These are phyloP conservation scores for Lamellibrachia satsuma DNA, from an alignment of 2,888 invertebrate species.

Conservation along the genomic window DNA sequence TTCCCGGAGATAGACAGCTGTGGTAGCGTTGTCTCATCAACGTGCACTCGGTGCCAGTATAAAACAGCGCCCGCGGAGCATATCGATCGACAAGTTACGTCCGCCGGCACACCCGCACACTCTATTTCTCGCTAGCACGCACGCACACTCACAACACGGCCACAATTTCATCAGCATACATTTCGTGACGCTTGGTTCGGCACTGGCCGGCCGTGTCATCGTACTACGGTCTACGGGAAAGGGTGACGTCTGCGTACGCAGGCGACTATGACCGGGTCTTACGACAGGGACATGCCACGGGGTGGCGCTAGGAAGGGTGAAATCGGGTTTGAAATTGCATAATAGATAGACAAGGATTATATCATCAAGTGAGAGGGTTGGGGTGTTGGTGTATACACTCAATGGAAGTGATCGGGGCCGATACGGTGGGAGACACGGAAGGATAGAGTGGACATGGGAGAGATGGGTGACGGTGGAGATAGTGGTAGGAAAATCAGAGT, in stretches of 20 bases:
- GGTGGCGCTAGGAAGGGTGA: too few species aligned
- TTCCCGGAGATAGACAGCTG: background rate
- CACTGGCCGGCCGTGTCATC: background rate
- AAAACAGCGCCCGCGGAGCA: slow-evolving; percentile 4
- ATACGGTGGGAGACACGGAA: too few species aligned
- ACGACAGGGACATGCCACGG: too few species aligned
- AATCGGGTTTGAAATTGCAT: too few species aligned
- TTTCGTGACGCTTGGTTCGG: background rate
- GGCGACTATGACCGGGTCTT: background rate
- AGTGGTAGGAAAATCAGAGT: too few species aligned
- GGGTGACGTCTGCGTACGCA: background rate
- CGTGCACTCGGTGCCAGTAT: background rate
- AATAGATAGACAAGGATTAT: too few species aligned
- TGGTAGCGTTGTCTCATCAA: background rate
- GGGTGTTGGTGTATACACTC: too few species aligned
- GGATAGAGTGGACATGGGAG: too few species aligned
- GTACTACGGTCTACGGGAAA: background rate
- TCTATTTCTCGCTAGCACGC: background rate
- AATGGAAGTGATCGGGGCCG: too few species aligned
- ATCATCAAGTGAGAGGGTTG: too few species aligned
- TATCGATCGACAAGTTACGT: background rate
- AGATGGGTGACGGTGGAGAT: too few species aligned
- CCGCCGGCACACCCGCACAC: background rate
- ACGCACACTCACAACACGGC: slow-evolving; percentile 5
- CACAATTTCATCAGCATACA: slow-evolving; percentile 17